Conservation (phyloP, 2,113 vertebrate species). For the Pheucticus melanocephalus region DNA sequence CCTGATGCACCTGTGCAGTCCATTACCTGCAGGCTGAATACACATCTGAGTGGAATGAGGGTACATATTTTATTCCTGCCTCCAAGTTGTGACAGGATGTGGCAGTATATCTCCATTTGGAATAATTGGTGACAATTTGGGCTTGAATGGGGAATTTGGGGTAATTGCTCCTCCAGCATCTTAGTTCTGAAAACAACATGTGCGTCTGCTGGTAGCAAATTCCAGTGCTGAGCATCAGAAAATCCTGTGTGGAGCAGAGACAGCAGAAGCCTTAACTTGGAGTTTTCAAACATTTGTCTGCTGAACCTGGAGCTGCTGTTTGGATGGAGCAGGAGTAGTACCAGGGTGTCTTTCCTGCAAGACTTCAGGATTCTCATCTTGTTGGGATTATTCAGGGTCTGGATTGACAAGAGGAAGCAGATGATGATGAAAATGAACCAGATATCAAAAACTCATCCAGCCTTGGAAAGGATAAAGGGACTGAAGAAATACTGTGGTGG, state of each 20-base stretch:
- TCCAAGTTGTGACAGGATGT: not conserved
- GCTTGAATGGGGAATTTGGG: not conserved
- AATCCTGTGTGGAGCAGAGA: rapidly evolving
- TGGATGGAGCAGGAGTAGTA: not conserved
- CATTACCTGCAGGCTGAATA: not conserved
- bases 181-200: not conserved
- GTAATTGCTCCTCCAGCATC: not conserved
- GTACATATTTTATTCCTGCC: not conserved
- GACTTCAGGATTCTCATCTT: not conserved
- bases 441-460: not conserved
- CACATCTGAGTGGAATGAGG: not conserved
- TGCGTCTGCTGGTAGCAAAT: not conserved
- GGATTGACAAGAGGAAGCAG: not conserved
- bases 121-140: not conserved
- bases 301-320: not conserved
- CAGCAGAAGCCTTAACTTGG: not conserved
- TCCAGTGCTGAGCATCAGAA: not conserved
- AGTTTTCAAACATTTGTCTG: not conserved
- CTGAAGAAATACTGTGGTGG: not conserved
- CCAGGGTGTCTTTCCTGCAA: not conserved
- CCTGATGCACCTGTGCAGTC: not conserved
- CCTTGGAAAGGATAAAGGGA: not conserved
- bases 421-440: not conserved
- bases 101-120: not conserved
- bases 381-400: not conserved